Conservation (phyloP, 2,113 vertebrate species). For the Passer montanus region DNA sequence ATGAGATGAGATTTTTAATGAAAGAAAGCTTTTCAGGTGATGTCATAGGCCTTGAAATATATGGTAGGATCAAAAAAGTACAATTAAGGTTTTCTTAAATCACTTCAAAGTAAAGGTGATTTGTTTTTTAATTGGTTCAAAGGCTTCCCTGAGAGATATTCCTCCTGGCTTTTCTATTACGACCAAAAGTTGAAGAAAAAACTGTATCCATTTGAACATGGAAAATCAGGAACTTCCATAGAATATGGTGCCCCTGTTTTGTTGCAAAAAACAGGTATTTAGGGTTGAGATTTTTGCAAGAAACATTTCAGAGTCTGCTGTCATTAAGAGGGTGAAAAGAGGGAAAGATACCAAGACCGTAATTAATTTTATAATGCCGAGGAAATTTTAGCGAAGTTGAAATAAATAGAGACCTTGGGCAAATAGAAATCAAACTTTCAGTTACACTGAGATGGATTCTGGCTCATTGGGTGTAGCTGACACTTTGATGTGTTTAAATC, state of each 20-base stretch:
- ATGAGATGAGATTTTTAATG: not conserved
- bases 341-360: not conserved
- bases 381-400: not conserved
- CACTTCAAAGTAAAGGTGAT: not conserved
- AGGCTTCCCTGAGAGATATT: not conserved
- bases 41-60: not conserved
- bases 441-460: conserved; percentile 7
- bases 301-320: not conserved
- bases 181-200: not conserved
- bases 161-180: not conserved
- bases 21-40: not conserved
- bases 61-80: not conserved
- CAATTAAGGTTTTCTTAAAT: not conserved
- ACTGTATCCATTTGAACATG: not conserved
- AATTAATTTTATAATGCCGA: not conserved
- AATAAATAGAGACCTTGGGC: not conserved
- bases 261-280: not conserved
- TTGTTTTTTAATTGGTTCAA: not conserved
- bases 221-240: not conserved
- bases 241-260: not conserved
- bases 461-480: not conserved
- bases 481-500: conserved; percentile 48
- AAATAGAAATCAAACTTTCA: conserved; percentile 14
- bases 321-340: not conserved
- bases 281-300: not conserved